phyloP scores from a whole-genome alignment of 1,140 invertebrate species.

The Mesaphorura yosii region DNA sequence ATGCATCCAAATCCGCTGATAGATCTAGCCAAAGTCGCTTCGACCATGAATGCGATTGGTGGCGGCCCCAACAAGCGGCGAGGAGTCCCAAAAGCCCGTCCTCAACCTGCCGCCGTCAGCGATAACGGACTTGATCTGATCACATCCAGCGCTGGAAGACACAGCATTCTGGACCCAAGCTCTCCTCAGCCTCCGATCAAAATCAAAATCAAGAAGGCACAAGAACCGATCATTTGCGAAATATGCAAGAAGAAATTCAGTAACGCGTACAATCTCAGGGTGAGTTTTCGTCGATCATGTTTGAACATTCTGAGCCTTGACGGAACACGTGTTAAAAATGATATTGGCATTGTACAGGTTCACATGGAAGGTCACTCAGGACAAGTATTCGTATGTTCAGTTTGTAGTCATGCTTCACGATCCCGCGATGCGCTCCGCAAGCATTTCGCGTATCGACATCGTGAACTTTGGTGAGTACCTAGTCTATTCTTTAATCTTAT shows the following conservation, averaged over 20 bases:
- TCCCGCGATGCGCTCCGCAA: conserved; percentile 73
- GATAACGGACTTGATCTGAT: conserved; percentile 26
- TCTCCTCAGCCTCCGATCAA: conserved; percentile 13
- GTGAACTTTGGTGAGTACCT: conserved; percentile 27
- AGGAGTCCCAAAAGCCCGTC: conserved; percentile 4
- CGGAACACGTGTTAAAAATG: background rate
- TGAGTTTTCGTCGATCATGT: conserved; percentile 9
- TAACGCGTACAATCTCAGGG: conserved; percentile 77
- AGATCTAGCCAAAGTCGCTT: conserved; percentile 29
- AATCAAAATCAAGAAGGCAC: conserved; percentile 27
- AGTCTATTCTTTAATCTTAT: conserved; percentile 6
- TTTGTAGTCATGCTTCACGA: conserved; percentile 70
- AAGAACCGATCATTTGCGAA: conserved; percentile 49
- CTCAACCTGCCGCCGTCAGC: conserved; percentile 11
- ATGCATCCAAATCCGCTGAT: conserved; percentile 22
- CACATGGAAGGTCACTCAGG: conserved; percentile 81
- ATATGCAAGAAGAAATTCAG: conserved; percentile 75
- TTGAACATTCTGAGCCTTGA: background rate
- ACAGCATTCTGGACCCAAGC: too few species aligned
- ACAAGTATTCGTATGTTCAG: conserved; percentile 63
- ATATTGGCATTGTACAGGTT: conserved; percentile 35
- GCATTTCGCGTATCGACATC: conserved; percentile 59
- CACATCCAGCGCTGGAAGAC: conserved; percentile 20
- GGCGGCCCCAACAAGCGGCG: background rate
- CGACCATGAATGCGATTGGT: conserved; percentile 5